Percentiles rank a stretch among this genome's conserved stretches.
Evolutionary conservation across 2,888 invertebrate genomes (phyloP).

Genomic region (Chrysodeixis includens): DNA sequence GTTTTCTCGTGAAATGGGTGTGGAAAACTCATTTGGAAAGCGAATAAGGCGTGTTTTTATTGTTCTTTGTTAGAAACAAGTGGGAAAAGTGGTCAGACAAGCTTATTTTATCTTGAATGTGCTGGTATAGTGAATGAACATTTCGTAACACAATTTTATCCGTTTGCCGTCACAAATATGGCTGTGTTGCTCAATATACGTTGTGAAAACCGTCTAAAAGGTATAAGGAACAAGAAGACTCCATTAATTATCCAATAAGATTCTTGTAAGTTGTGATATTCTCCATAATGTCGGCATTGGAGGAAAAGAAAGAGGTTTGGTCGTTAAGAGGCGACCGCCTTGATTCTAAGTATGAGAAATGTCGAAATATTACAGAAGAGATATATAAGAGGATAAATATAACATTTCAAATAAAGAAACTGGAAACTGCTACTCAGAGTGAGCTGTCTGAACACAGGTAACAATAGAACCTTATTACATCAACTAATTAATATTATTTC

Average conservation of each 20-base stretch:
- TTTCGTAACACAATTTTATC: slow-evolving; percentile 64
- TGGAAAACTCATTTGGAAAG: slow-evolving; percentile 49
- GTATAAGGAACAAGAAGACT: slow-evolving; percentile 60
- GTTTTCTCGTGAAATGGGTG: slow-evolving; percentile 56
- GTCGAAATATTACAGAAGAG: slow-evolving; percentile 84
- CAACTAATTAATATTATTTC: not conserved
- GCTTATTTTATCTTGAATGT: slow-evolving; percentile 32
- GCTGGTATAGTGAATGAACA: slow-evolving; percentile 28
- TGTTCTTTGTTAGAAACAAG: slow-evolving; percentile 46
- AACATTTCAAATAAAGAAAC: slow-evolving; percentile 84
- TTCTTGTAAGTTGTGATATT: slow-evolving; percentile 59
- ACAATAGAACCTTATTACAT: slow-evolving; percentile 11
- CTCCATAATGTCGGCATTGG: slow-evolving; percentile 78
- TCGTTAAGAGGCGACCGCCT: slow-evolving; percentile 67
- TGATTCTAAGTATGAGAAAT: slow-evolving; percentile 83
- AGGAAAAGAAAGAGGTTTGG: slow-evolving; percentile 74
- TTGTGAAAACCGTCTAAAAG: slow-evolving; percentile 60
- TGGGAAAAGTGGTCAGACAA: slow-evolving; percentile 51
- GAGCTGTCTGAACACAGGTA: slow-evolving; percentile 82
- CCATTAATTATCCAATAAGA: slow-evolving; percentile 70
- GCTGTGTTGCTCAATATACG: slow-evolving; percentile 67
- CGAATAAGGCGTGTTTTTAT: slow-evolving; percentile 46
- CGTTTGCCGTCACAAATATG: slow-evolving; percentile 64
- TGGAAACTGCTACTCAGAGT: slow-evolving; percentile 75
- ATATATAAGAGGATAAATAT: slow-evolving; percentile 86